Base-by-base conservation (phyloP, 2,113 vertebrate species). In the Brevimyrus niger region DNA sequence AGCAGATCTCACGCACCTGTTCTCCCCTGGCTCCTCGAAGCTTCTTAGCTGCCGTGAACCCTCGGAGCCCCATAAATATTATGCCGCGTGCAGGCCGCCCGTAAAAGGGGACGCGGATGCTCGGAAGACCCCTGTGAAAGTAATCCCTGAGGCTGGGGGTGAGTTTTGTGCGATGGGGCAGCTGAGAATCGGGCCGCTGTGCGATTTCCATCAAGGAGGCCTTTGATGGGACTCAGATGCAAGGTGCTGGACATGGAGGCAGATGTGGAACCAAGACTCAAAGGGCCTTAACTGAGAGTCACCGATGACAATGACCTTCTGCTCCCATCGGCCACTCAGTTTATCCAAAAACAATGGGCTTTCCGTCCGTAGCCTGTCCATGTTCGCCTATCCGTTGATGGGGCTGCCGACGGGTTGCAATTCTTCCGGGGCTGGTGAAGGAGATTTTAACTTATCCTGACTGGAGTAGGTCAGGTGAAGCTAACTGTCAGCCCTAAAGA, bases 381-480 rank as follows among this genome's bases (percentile, higher is more conserved):
- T 31, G 9, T 69, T 51, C 21, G 82, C 31, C 27, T 87, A 48
- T 87, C 65, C 53, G 55, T 76, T 85, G 83, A 89, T 51, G 42
- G 10, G 1, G 9, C 58, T n/a, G 19, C 48, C n/a, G 53, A 73
- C 51, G 31, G 31, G 50, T 55, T 87, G 87, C 87, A 65, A 13
- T 51, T 47, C 27, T 61, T 88, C 55, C 6, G 38, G 23, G 51
- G 50, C 42, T 50, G 13, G 47, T 84, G 58, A 89, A 21, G n/a
- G 85, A 47, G 76, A 88, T 89, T 61, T 89, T 88, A 91, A 91
- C 90, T 38, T 61, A 23, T 21, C 47, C 58, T 82, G 91, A 92
- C 91, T 91, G 88, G 88, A 91, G 86, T 83, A 87, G 90, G 90
- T 92, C 90, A 91, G 88, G 58, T 89, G 87, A 89, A 91, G 61